Percentiles rank a stretch among this genome's conserved stretches.
Conservation (phyloP, 2,113 vertebrate genomes). For the Sander vitreus region DNA sequence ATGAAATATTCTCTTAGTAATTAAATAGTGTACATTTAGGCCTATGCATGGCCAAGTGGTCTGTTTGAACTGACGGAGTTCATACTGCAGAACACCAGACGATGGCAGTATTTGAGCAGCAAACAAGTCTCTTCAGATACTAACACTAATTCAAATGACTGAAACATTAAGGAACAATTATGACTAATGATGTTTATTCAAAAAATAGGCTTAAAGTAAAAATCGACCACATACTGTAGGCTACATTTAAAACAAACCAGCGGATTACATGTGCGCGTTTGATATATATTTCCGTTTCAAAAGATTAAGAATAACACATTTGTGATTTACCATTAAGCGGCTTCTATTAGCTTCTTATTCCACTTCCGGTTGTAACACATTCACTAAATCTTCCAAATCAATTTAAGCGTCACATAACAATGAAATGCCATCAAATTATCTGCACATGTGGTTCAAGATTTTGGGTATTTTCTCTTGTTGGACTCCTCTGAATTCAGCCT, state of each 20-base stretch:
- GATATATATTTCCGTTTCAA: background rate
- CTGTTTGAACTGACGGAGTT: background rate
- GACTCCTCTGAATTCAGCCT: background rate
- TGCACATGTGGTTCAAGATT: background rate
- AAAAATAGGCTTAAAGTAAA: background rate
- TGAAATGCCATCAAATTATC: slow-evolving; percentile 3
- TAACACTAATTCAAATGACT: background rate
- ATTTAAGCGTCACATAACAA: background rate
- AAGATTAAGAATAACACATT: background rate
- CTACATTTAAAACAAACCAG: background rate
- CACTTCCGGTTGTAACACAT: background rate
- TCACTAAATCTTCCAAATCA: background rate
- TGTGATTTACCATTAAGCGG: background rate
- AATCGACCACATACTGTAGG: no score
- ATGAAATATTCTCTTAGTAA: background rate
- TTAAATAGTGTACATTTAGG: no score
- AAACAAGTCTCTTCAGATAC: background rate
- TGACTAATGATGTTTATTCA: background rate
- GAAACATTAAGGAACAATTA: background rate
- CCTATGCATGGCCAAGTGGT: background rate
- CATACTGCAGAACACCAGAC: slow-evolving; percentile 10
- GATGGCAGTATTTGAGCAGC: slow-evolving; percentile 62
- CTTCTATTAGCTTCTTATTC: background rate
- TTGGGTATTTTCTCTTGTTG: background rate
- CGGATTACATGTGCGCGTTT: background rate